phyloP scores from a whole-genome alignment of 2,113 vertebrate genomes.

The Corythoichthys intestinalis region DNA sequence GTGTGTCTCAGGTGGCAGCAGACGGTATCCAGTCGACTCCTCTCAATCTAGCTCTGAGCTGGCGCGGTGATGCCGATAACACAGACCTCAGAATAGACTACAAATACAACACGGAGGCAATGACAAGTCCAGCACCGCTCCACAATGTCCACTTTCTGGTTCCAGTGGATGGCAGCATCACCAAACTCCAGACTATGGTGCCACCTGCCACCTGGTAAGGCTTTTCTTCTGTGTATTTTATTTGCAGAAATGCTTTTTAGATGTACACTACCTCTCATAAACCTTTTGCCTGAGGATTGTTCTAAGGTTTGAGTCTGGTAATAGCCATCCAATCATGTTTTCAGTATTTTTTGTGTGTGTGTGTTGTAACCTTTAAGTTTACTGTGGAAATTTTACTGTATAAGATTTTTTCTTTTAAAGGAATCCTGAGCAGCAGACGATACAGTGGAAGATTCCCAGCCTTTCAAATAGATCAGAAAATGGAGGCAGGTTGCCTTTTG shows the following conservation, averaged over 20 bases:
- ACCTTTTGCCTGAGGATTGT: too few relatives aligned
- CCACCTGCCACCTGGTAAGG: constrained; percentile 90
- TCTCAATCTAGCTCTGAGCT: constrained; percentile 92
- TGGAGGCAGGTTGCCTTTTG: constrained; percentile 76
- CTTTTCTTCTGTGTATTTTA: background rate
- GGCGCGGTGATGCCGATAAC: constrained; percentile 85
- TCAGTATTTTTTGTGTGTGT: too few relatives aligned
- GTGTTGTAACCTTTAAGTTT: background rate
- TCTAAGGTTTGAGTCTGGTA: too few relatives aligned
- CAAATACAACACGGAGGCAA: constrained; percentile 93
- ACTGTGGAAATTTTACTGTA: background rate
- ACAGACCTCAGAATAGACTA: constrained; percentile 96
- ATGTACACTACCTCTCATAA: too few relatives aligned
- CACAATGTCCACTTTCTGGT: constrained; percentile 92
- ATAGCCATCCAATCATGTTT: too few relatives aligned
- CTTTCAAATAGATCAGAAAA: constrained; percentile 97
- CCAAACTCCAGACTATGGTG: constrained; percentile 89
- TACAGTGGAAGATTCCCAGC: constrained; percentile 95
- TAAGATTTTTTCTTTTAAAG: constrained; percentile 54
- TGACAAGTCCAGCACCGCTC: constrained; percentile 83
- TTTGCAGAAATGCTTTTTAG: background rate
- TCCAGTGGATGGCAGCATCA: constrained; percentile 85
- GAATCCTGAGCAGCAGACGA: constrained; percentile 91
- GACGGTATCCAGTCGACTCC: constrained; percentile 95
- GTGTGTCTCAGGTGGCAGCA: constrained; percentile 80